Conservation (phyloP, 2,797 vertebrate genomes). For the Notoglanidium macrostoma region DNA sequence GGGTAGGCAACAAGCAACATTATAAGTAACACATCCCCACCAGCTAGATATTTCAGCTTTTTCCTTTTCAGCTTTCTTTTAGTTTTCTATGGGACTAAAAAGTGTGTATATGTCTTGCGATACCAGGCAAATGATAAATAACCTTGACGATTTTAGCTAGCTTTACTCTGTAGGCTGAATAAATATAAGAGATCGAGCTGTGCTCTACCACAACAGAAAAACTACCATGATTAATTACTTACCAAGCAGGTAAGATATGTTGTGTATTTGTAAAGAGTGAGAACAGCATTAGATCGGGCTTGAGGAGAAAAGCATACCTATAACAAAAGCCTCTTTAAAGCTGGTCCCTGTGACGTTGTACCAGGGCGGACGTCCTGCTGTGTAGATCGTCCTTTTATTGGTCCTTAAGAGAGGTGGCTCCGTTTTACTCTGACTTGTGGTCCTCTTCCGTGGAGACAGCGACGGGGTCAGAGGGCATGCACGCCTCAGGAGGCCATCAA, state of each 20-base stretch:
- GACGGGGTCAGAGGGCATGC: conserved; percentile 77
- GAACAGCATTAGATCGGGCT: neutral
- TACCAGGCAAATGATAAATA: neutral
- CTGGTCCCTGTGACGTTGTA: conserved; percentile 90
- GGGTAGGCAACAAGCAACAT: no score
- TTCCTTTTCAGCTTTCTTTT: no score
- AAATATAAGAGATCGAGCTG: neutral
- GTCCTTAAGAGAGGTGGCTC: conserved; percentile 86
- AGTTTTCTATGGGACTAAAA: no score
- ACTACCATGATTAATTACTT: neutral
- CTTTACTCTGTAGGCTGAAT: neutral
- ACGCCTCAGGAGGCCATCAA: conserved; percentile 69
- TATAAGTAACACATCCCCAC: no score
- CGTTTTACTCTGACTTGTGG: conserved; percentile 81
- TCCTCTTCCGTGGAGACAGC: conserved; percentile 76
- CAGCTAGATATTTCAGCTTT: no score
- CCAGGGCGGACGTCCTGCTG: conserved; percentile 86
- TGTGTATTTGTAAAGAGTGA: neutral
- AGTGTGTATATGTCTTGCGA: neutral
- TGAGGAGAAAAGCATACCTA: conserved; percentile 71
- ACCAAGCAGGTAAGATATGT: neutral
- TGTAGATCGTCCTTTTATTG: conserved; percentile 89
- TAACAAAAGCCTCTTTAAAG: conserved; percentile 90
- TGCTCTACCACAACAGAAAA: neutral
- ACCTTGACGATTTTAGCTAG: neutral